Percentiles rank a stretch among this genome's conserved stretches.
These are phyloP conservation scores for Tragulus kanchil DNA, from an alignment of 2,113 vertebrate species.

Conservation along the genomic window DNA sequence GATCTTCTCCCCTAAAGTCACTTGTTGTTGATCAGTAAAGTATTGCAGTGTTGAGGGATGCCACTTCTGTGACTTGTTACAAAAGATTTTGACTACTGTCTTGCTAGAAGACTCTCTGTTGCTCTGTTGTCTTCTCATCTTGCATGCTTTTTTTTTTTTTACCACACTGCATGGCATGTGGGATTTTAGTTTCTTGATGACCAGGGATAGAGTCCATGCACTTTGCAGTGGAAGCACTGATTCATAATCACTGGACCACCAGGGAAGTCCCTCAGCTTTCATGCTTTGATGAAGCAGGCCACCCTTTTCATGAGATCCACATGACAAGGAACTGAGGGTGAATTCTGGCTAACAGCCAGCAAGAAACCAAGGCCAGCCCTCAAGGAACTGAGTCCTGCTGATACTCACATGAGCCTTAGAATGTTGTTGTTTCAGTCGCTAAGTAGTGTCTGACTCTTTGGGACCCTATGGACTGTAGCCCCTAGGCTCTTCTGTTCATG, in stretches of 20 bases:
- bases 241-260: not conserved
- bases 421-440: not conserved
- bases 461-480: not conserved
- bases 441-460: not conserved
- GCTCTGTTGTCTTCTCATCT: not conserved
- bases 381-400: not conserved
- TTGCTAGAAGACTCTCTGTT: not conserved
- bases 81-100: not conserved
- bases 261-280: not conserved
- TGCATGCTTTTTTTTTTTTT: not conserved
- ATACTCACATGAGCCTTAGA: not conserved
- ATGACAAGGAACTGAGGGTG: not conserved
- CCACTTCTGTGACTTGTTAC: not conserved
- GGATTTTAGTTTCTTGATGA: not conserved
- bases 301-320: not conserved
- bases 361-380: not conserved
- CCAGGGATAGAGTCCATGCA: not conserved
- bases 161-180: not conserved
- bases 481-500: not conserved
- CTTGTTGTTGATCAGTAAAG: not conserved
- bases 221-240: not conserved
- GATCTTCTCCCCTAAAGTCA: not conserved
- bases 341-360: not conserved
- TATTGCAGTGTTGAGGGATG: not conserved
- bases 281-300: not conserved